Percentiles rank a stretch among this genome's conserved stretches.
phyloP scores from a whole-genome alignment of 2,797 vertebrate genomes.

The Meda fulgida region DNA sequence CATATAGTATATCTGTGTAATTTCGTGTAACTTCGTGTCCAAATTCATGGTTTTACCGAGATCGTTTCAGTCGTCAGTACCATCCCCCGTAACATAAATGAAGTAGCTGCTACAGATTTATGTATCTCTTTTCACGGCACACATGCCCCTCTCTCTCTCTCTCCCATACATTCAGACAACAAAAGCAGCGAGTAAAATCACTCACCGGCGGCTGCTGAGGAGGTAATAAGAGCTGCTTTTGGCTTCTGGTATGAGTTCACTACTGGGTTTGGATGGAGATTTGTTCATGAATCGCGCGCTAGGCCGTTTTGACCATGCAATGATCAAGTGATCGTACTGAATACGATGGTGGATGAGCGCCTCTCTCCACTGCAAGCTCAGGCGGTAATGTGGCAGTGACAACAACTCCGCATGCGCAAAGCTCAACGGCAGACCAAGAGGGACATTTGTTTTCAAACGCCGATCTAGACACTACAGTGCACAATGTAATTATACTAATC shows the following conservation, averaged over 20 bases:
- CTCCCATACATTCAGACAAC: constrained; percentile 75
- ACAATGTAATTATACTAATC: neutral
- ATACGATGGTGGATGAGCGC: constrained; percentile 39
- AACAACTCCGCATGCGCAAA: constrained; percentile 69
- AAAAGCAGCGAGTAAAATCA: constrained; percentile 53
- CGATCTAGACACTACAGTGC: neutral
- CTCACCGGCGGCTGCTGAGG: constrained; percentile 65
- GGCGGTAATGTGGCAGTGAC: constrained; percentile 73
- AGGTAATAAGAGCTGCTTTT: neutral
- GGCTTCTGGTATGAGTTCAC: neutral
- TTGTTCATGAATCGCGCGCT: neutral
- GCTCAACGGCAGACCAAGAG: neutral
- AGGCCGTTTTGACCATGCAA: constrained; percentile 42
- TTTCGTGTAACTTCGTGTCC: neutral
- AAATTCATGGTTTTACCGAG: neutral
- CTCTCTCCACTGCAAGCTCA: constrained; percentile 55
- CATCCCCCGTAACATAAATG: neutral
- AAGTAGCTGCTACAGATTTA: constrained; percentile 11
- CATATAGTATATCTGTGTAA: no score
- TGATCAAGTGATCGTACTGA: constrained; percentile 3
- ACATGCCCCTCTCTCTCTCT: constrained; percentile 43
- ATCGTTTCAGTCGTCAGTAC: neutral
- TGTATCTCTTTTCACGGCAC: constrained; percentile 28
- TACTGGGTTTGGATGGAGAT: neutral
- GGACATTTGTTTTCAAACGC: constrained; percentile 32